Evolutionary conservation across 2,888 invertebrate genomes (phyloP).

Genomic region (Lasioglossum villosulum): DNA sequence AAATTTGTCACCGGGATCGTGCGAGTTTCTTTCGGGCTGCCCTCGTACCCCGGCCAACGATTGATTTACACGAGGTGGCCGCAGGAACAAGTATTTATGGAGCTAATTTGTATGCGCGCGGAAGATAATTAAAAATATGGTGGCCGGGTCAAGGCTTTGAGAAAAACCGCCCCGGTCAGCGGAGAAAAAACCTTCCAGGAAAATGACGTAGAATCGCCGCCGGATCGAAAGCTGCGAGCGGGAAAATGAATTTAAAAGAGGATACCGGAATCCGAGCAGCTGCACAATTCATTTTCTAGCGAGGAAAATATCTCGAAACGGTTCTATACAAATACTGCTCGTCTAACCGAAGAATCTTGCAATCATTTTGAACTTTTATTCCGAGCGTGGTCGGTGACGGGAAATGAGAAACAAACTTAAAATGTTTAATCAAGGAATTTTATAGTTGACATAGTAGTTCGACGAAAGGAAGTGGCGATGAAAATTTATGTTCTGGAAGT

Average conservation of each 20-base stretch:
- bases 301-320: background rate
- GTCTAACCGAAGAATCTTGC: background rate
- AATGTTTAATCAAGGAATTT: background rate
- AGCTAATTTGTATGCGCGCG: constrained; percentile 71
- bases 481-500: background rate
- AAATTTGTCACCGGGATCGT: constrained; percentile 66
- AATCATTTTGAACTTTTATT: background rate
- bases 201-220: background rate
- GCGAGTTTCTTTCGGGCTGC: constrained; percentile 56
- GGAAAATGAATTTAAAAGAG: constrained; percentile 8
- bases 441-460: no score
- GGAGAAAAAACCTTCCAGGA: constrained; percentile 7
- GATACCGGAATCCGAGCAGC: background rate
- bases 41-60: constrained; percentile 58
- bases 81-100: constrained; percentile 68
- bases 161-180: constrained; percentile 32
- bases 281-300: background rate
- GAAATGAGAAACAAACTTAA: background rate
- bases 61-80: constrained; percentile 69
- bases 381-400: background rate
- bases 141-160: constrained; percentile 68
- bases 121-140: constrained; percentile 73
- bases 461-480: background rate
- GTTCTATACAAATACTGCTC: background rate
- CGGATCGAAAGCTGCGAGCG: constrained; percentile 25